Evolutionary conservation across 2,888 invertebrate species (phyloP).

Genomic region (Tenthredo livida): DNA sequence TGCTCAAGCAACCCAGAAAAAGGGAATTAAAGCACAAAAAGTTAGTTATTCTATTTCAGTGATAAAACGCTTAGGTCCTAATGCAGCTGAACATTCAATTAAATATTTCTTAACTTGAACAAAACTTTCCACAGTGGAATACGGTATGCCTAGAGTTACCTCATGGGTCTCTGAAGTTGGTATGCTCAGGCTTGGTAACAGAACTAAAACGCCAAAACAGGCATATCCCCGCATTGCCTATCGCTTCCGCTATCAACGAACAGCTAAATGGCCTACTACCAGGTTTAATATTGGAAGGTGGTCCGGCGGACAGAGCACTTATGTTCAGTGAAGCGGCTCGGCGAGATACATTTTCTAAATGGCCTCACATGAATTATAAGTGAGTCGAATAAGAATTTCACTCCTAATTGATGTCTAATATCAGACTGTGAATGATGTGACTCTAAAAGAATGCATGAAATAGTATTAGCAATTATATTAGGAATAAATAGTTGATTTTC

Average conservation of each 20-base stretch:
- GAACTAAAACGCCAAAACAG: conserved; percentile 91
- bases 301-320: conserved; percentile 80
- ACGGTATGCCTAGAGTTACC: conserved; percentile 92
- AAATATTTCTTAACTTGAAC: background rate
- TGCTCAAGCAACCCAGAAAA: conserved; percentile 86
- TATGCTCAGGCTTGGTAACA: conserved; percentile 89
- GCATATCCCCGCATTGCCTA: conserved; percentile 91
- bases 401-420: conserved; percentile 24
- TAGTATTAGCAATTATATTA: background rate
- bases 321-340: conserved; percentile 97
- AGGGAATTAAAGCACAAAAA: conserved; percentile 94
- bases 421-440: conserved; percentile 17
- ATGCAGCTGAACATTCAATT: background rate
- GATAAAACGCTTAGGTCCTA: background rate
- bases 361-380: conserved; percentile 99
- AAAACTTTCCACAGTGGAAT: conserved; percentile 87
- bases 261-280: conserved; percentile 89
- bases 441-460: background rate
- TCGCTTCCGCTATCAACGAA: conserved; percentile 94
- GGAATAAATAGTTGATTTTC: conserved; percentile 25
- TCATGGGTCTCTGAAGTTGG: conserved; percentile 88
- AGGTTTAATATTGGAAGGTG: conserved; percentile 78
- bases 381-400: conserved; percentile 76
- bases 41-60: conserved; percentile 78
- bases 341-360: conserved; percentile 93